A percentile compares a stretch with the other conserved stretches of the same genome.
These are phyloP conservation scores for Microchirus variegatus DNA, from an alignment of 2,797 vertebrate genomes.

Conservation along the genomic window DNA sequence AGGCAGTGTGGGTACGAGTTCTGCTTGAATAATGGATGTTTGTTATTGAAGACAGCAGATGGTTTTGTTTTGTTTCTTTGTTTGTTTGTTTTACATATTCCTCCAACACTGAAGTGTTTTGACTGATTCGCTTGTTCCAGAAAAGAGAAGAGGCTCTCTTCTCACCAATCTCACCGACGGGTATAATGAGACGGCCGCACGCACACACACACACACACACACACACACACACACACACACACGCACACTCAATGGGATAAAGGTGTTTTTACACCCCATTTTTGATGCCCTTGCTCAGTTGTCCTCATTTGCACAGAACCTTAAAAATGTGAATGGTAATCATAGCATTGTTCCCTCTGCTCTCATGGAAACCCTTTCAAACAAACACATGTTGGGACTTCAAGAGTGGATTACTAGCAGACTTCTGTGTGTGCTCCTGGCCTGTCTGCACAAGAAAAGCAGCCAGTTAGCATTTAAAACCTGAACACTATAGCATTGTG, in stretches of 20 bases:
- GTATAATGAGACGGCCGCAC: background rate
- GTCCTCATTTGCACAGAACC: constrained; percentile 30
- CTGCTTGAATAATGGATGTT: constrained; percentile 57
- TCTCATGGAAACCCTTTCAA: constrained; percentile 49
- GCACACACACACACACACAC: background rate
- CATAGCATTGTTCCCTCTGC: constrained; percentile 36
- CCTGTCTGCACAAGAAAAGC: constrained; percentile 31
- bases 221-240: background rate
- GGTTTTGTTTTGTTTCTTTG: background rate
- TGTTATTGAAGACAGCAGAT: constrained; percentile 36
- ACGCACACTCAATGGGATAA: background rate
- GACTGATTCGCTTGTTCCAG: constrained; percentile 44
- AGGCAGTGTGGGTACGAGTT: constrained; percentile 39
- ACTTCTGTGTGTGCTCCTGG: constrained; percentile 51
- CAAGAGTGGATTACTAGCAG: constrained; percentile 60
- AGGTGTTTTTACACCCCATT: background rate
- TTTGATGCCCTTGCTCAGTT: constrained; percentile 5
- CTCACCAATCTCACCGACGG: constrained; percentile 11
- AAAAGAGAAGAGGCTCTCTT: constrained; percentile 21
- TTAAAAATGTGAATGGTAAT: constrained; percentile 29
- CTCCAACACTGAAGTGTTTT: constrained; percentile 44
- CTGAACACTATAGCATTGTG: constrained; percentile 64
- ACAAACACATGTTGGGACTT: constrained; percentile 58
- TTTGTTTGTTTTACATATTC: constrained; percentile 2
- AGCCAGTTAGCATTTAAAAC: constrained; percentile 63